Percentiles rank a stretch among this genome's conserved stretches.
Evolutionary conservation across 2,113 vertebrate species (phyloP).

Genomic region (Chroicocephalus ridibundus): DNA sequence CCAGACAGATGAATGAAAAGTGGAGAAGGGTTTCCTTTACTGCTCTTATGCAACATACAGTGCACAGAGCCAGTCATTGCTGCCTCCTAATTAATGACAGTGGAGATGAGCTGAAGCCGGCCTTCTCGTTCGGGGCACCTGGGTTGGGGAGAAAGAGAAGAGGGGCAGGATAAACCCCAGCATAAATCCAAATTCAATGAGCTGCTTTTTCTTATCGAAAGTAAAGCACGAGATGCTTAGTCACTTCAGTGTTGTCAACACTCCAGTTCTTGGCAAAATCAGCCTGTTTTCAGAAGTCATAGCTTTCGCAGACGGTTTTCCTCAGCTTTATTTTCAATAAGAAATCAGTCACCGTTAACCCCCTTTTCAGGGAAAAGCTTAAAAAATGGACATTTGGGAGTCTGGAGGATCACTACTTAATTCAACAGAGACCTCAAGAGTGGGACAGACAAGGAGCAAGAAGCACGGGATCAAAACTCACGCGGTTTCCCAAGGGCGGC

Average conservation of each 20-base stretch:
- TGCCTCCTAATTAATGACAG: neutral
- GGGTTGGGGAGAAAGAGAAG: neutral
- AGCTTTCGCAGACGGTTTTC: neutral
- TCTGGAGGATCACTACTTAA: neutral
- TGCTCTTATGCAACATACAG: neutral
- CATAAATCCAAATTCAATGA: neutral
- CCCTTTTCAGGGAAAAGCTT: neutral
- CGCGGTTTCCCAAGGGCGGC: fast-evolving
- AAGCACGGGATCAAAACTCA: neutral
- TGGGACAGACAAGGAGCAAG: neutral
- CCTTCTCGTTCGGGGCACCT: neutral
- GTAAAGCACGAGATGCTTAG: neutral
- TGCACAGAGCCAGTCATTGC: neutral
- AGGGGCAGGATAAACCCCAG: neutral
- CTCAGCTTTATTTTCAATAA: neutral
- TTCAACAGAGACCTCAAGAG: neutral
- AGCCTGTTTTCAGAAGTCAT: neutral
- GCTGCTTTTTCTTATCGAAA: neutral
- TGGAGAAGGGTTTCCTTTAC: neutral
- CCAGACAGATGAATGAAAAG: neutral
- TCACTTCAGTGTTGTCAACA: neutral
- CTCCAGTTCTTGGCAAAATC: conserved; percentile 8
- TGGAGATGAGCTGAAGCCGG: neutral
- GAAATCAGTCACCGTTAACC: neutral
- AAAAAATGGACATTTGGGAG: neutral